Conservation (phyloP, 2,888 invertebrate species). For the Hirtodrosophila confusa region DNA sequence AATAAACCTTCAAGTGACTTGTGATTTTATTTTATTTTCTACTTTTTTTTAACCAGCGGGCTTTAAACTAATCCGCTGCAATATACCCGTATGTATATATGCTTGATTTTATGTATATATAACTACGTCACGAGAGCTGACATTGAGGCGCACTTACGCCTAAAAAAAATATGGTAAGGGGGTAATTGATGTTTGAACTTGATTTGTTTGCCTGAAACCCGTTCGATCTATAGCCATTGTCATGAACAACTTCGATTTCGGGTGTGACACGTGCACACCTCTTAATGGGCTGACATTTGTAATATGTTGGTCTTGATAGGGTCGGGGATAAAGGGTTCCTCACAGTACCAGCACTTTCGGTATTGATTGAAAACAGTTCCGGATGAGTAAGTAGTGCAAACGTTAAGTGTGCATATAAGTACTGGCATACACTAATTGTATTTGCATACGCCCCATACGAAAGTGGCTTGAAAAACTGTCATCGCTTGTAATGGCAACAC, state of each 20-base stretch:
- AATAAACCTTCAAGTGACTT: conserved; percentile 68
- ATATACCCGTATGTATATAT: conserved; percentile 4
- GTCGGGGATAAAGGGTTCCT: not conserved
- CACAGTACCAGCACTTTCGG: conserved; percentile 5
- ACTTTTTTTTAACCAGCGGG: not conserved
- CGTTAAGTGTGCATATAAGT: conserved; percentile 4
- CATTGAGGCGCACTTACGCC: conserved; percentile 67
- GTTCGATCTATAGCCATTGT: conserved; percentile 32
- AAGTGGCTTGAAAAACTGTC: conserved; percentile 20
- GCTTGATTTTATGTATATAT: conserved; percentile 3
- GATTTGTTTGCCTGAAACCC: conserved; percentile 37
- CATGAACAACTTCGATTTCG: conserved; percentile 15
- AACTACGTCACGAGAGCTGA: conserved; percentile 29
- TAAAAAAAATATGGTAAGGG: conserved; percentile 27
- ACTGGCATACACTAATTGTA: conserved; percentile 46
- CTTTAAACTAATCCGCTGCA: conserved; percentile 47
- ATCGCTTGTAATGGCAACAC: conserved; percentile 39
- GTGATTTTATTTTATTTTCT: conserved; percentile 32
- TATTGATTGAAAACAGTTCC: conserved; percentile 19
- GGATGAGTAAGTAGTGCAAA: conserved; percentile 14
- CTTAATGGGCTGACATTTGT: conserved; percentile 26
- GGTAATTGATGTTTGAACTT: conserved; percentile 69
- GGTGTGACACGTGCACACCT: conserved; percentile 22
- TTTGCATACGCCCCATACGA: conserved; percentile 31
- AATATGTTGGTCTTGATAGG: no score